Percentiles rank a stretch among this genome's conserved stretches.
phyloP scores from a whole-genome alignment of 2,888 invertebrate genomes.

The Operophtera brumata region DNA sequence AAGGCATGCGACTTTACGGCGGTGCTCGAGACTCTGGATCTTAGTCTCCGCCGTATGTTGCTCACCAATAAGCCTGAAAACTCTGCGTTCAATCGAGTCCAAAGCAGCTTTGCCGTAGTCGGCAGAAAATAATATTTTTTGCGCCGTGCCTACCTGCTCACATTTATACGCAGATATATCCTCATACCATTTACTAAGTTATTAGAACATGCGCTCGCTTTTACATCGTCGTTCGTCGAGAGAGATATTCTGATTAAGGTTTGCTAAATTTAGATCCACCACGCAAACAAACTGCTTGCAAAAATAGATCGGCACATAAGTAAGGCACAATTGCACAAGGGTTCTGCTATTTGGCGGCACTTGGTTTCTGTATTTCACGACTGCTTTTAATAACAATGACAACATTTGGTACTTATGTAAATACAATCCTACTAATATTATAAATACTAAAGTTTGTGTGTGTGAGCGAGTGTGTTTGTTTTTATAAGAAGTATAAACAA shows the following conservation, averaged over 20 bases:
- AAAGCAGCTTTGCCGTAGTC: too few relatives aligned
- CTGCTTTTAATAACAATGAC: background rate
- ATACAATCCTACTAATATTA: too few relatives aligned
- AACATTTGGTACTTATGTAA: too few relatives aligned
- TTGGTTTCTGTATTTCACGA: background rate
- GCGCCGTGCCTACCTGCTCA: background rate
- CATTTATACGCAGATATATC: slow-evolving; percentile 1
- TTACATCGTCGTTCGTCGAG: slow-evolving; percentile 47
- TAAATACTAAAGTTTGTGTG: too few relatives aligned
- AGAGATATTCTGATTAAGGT: slow-evolving; percentile 65
- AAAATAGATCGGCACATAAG: slow-evolving; percentile 64
- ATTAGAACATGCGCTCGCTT: slow-evolving; percentile 44
- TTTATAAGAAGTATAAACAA: too few relatives aligned
- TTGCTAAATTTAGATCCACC: slow-evolving; percentile 62
- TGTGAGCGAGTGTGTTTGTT: too few relatives aligned
- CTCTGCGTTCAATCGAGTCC: too few relatives aligned
- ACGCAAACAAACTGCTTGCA: slow-evolving; percentile 66
- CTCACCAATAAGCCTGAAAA: too few relatives aligned
- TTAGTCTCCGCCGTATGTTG: too few relatives aligned
- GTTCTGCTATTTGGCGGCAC: slow-evolving; percentile 34
- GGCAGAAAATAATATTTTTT: too few relatives aligned
- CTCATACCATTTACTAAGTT: slow-evolving; percentile 33
- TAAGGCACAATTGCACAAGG: slow-evolving; percentile 51
- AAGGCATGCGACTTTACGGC: too few relatives aligned
- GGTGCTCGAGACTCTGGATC: too few relatives aligned